These are phyloP conservation scores for Aquatica leii DNA, from an alignment of 2,888 invertebrate species.

Conservation along the genomic window DNA sequence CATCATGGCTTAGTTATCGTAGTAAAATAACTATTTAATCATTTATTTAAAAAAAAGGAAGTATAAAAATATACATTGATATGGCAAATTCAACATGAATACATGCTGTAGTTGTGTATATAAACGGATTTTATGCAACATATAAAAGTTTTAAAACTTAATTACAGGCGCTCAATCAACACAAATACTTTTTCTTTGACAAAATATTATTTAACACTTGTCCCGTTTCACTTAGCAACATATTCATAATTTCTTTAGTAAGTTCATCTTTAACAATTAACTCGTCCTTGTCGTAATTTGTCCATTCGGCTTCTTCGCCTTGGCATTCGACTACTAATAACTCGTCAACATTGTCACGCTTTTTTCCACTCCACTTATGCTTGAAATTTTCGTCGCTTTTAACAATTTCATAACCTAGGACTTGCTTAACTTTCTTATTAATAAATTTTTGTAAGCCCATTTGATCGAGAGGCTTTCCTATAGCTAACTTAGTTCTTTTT, in stretches of 20 bases:
- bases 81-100: conserved; percentile 20
- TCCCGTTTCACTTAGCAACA: conserved; percentile 63
- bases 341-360: conserved; percentile 76
- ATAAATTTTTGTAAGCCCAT: conserved; percentile 63
- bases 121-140: background rate
- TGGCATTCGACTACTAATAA: conserved; percentile 74
- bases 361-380: conserved; percentile 70
- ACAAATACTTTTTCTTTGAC: conserved; percentile 24
- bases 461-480: conserved; percentile 61
- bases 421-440: conserved; percentile 63
- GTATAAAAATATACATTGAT: conserved; percentile 30
- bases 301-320: conserved; percentile 78
- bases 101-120: background rate
- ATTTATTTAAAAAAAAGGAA: conserved; percentile 21
- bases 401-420: conserved; percentile 64
- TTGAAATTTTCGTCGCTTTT: conserved; percentile 66
- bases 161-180: conserved; percentile 2
- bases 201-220: conserved; percentile 49
- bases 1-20: no score
- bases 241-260: conserved; percentile 66
- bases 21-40: no score
- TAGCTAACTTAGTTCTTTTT: conserved; percentile 55
- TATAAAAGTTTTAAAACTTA: background rate
- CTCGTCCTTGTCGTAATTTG: conserved; percentile 76
- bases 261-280: conserved; percentile 70